Base-by-base conservation (phyloP, 2,888 invertebrate genomes). In the Eupithecia tripunctaria region DNA sequence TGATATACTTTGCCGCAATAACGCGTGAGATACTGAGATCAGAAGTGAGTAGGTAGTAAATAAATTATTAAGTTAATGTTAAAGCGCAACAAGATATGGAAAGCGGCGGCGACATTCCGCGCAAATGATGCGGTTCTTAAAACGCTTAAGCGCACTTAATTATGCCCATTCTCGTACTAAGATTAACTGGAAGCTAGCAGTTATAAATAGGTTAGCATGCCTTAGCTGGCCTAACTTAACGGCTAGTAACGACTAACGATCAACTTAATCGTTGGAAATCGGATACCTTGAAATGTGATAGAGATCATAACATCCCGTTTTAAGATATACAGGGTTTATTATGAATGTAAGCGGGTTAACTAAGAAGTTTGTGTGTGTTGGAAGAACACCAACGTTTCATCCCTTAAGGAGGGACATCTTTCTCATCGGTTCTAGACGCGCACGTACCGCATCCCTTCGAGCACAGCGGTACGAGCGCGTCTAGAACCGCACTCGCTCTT, bases 21-120 rank as follows among this genome's bases (percentile, higher is more conserved):
- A 47, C 14, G 8, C n/a, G 43, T 7, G 18, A 1, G 47, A 51
- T 3, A 8, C n/a, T 10, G 10, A n/a, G 21, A 10, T 8, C 47
- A 51, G 0, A 21, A 3, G 6, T 21, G n/a, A n/a, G n/a, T n/a
- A n/a, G n/a, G 2, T 51, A 12, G 21, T 51, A 51, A 21, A 51
- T 51, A 64, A 36, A 64, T 60, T 18, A 29, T 29, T n/a, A 62
- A 62, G n/a, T 59, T 29, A 63, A 63, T 63, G n/a, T 12, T n/a
- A 32, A 32, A 32, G 29, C 36, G 62, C 32, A n/a, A 36, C 27
- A n/a, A 68, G 41, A 59, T 67, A 82, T 83, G 85, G 86, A 89
- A 88, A 89, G 88, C 82, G 81, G 84, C 76, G 80, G 71, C 88
- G 77, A 84, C 89, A 88, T 89, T 89, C 86, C 82, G 79, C 69